Evolutionary conservation across 2,797 vertebrate species (phyloP).

Genomic region (Anniella stebbinsi): DNA sequence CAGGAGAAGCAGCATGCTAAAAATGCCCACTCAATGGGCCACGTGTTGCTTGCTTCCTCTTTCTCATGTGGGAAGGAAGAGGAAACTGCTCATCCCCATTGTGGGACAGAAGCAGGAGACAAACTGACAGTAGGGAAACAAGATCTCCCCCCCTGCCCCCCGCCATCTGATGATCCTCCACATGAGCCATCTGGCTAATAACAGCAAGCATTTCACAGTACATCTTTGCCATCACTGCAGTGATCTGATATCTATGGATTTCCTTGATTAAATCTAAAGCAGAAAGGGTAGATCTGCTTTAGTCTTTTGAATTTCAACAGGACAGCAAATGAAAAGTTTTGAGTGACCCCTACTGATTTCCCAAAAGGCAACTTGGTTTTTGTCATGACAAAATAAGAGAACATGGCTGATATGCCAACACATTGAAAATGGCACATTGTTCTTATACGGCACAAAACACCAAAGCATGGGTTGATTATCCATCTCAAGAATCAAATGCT

Average conservation of each 20-base stretch:
- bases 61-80: no score
- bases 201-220: neutral
- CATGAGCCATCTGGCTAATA: neutral
- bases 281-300: neutral
- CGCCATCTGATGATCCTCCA: no score
- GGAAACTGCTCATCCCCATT: no score
- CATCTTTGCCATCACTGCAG: neutral
- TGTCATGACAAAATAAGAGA: constrained; percentile 21
- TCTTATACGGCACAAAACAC: constrained; percentile 17
- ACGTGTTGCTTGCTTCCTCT: no score
- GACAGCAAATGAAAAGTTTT: neutral
- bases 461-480: constrained; percentile 48
- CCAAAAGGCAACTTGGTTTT: constrained; percentile 46
- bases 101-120: no score
- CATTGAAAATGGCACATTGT: constrained; percentile 41
- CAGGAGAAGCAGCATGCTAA: no score
- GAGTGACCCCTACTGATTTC: constrained; percentile 44
- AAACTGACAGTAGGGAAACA: no score
- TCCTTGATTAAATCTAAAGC: constrained; percentile 27
- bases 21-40: no score
- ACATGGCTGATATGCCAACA: constrained; percentile 48
- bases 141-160: no score
- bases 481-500: constrained; percentile 23
- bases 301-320: constrained; percentile 4
- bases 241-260: neutral